Evolutionary conservation across 2,797 vertebrate genomes (phyloP).

Genomic region (Heterohyrax brucei): DNA sequence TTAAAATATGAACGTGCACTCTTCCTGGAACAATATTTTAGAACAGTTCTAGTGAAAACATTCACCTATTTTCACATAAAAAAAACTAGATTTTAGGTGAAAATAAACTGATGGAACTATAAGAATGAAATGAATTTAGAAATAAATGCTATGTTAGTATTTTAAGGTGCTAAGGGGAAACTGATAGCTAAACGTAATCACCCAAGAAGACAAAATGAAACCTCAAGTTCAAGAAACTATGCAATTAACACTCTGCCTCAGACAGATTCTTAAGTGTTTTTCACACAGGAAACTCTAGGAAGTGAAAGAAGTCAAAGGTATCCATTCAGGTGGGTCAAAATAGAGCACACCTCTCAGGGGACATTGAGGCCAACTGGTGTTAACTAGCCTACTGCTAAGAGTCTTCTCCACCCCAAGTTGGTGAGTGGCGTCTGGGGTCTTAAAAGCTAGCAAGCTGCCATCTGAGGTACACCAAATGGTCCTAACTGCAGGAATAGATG

Average conservation of each 20-base stretch:
- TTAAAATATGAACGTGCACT: constrained; percentile 9
- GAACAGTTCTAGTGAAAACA: not conserved
- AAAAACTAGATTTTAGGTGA: not conserved
- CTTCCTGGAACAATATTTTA: not conserved
- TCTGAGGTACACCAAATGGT: no score
- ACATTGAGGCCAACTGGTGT: no score
- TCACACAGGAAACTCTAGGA: not conserved
- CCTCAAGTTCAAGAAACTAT: constrained; percentile 12
- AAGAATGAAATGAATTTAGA: not conserved
- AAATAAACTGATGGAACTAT: not conserved
- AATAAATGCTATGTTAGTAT: not conserved
- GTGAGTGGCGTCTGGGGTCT: no score
- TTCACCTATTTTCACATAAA: not conserved
- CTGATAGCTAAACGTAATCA: not conserved
- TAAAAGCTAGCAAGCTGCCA: no score
- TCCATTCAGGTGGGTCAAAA: not conserved
- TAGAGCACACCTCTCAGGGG: not conserved
- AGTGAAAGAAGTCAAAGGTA: not conserved
- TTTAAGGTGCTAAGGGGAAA: constrained; percentile 1
- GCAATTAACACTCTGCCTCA: not conserved
- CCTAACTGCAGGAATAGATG: no score
- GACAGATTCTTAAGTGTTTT: not conserved
- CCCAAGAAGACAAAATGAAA: not conserved
- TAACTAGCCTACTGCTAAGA: no score
- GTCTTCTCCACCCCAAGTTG: no score